These are phyloP conservation scores for Patagioenas fasciata DNA, from an alignment of 2,113 vertebrate genomes.

Conservation along the genomic window DNA sequence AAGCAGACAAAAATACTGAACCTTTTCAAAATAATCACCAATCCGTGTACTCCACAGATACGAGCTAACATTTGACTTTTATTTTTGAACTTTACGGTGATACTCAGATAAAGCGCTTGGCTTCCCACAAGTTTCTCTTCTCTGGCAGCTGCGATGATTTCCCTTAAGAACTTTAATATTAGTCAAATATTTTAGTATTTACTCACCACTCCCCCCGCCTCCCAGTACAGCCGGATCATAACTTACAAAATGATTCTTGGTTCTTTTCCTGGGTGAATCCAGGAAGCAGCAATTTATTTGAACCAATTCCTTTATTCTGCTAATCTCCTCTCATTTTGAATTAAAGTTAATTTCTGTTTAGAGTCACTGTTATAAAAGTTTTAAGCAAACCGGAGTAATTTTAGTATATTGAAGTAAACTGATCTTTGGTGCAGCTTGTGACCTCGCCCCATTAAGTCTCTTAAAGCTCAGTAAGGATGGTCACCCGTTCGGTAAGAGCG, in stretches of 20 bases:
- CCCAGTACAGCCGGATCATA: background rate
- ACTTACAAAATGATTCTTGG: background rate
- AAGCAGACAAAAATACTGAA: background rate
- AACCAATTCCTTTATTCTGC: background rate
- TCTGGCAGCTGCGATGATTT: constrained; percentile 21
- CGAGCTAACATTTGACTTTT: background rate
- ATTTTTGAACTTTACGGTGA: constrained; percentile 43
- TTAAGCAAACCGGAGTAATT: background rate
- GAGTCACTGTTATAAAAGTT: background rate
- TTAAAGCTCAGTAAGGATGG: background rate
- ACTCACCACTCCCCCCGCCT: background rate
- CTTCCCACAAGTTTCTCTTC: constrained; percentile 38
- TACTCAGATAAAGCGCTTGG: constrained; percentile 38
- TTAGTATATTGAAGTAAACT: background rate
- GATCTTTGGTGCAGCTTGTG: background rate
- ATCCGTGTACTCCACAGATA: background rate
- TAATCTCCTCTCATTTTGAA: background rate
- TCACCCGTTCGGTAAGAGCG: background rate
- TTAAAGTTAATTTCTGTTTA: background rate
- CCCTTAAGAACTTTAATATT: background rate
- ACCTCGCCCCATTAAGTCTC: background rate
- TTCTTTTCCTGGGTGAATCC: background rate
- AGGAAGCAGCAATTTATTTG: background rate
- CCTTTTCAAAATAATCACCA: constrained; percentile 17
- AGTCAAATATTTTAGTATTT: constrained; percentile 10